Conservation (phyloP, 1,140 invertebrate species). For the Telenomus remus region DNA sequence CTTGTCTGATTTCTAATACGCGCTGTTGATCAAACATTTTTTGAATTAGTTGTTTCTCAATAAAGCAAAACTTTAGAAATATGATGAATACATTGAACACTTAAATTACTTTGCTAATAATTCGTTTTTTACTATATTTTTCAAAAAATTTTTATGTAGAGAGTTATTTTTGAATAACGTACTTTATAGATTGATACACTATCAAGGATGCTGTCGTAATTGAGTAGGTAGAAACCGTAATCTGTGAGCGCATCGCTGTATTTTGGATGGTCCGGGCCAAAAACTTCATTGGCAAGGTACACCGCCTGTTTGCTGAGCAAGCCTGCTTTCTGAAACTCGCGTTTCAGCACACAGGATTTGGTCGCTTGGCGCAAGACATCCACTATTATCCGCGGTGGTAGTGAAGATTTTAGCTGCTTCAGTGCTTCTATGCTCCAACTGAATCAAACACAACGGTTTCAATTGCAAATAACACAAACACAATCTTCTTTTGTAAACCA, state of each 20-base stretch:
- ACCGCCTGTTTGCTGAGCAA: constrained; percentile 88
- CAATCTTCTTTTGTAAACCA: too few species aligned
- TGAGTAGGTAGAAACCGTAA: constrained; percentile 92
- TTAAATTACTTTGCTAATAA: too few species aligned
- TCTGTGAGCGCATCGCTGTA: constrained; percentile 89
- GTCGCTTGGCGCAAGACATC: constrained; percentile 89
- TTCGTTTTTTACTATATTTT: too few species aligned
- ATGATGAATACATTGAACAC: too few species aligned
- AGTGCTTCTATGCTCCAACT: constrained; percentile 86
- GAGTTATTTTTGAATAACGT: too few species aligned
- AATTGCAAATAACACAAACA: too few species aligned
- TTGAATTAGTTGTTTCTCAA: too few species aligned
- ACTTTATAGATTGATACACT: constrained; percentile 89
- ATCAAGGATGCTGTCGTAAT: constrained; percentile 88
- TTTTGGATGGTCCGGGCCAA: constrained; percentile 84
- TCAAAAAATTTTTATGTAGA: too few species aligned
- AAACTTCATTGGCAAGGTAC: constrained; percentile 81
- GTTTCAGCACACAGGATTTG: constrained; percentile 90
- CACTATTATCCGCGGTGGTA: constrained; percentile 80
- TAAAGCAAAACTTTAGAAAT: too few species aligned
- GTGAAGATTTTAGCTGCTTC: constrained; percentile 78
- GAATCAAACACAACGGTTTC: constrained; percentile 53
- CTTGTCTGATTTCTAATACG: constrained; percentile 83
- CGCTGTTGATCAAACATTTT: constrained; percentile 73
- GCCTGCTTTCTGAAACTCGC: constrained; percentile 87